Evolutionary conservation across 2,797 vertebrate genomes (phyloP), one percentile per base, ranked within the genome.

Genomic region (Lutjanus argentimaculatus): DNA sequence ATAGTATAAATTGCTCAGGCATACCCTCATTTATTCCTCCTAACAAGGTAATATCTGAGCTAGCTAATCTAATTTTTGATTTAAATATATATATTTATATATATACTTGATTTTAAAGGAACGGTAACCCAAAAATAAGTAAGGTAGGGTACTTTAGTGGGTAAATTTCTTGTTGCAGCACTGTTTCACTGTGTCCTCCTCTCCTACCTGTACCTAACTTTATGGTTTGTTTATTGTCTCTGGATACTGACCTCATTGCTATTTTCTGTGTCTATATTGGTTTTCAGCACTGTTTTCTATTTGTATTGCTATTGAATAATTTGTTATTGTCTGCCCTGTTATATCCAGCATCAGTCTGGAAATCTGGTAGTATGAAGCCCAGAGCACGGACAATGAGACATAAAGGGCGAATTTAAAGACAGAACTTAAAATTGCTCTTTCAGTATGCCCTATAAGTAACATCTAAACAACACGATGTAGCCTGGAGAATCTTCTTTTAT

Each of bases 261-360:
- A 40, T 79, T 75, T 75, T 43, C 43, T 45, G 8, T 12, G 8
- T 45, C 45, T 70, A 51, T 36, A 55, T 68, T 78, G 25, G 75
- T 77, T 53, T 45, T 19, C 49, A 58, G 48, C 21, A 53, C 17
- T 59, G 8, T 75, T 82, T 77, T 67, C 64, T 67, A 21, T 71
- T 22, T 51, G 67, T 52, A 25, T 48, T 71, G 55, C 14, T 40
- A 36, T 83, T 70, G 21, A 72, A 81, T 53, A 36, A 55, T 67
- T 65, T 74, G 22, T 73, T 76, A 53, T 70, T 74, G 58, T 81
- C 61, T 64, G 25, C 61, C 75, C 15, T n/a, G 42, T 57, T 61
- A 7, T 21, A 45, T 63, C 51, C 21, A 22, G 59, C 55, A 65
- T 72, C 63, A 45, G 71, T 61, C 51, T 68, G 62, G 40, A 71